Evolutionary conservation across 2,113 vertebrate species (phyloP), one percentile per base, ranked within the genome.

Genomic region (Ancistrus triradiatus): DNA sequence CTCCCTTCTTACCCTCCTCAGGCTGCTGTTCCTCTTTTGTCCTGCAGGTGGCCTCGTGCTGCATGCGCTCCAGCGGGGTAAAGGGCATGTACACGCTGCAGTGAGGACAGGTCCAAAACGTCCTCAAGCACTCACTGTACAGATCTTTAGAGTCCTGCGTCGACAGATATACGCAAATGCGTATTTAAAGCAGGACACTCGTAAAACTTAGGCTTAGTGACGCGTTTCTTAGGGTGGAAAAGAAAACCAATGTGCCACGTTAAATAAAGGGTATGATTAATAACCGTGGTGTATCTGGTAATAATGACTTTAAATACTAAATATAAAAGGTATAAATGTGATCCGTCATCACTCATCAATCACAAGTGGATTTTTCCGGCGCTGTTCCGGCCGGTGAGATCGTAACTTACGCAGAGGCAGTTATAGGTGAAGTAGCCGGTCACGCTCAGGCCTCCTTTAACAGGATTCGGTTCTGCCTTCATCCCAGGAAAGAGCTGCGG

Each of bases 101-200:
- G 76, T 77, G 81, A 0, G 93, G 90, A 68, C 95, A 98, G 15
- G 77, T 91, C 95, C 95, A 98, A 84, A 98, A 97, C 8, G 79
- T 87, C 7, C 93, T 87, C 18, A 98, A 80, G 60, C 95, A 98
- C 53, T 93, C 91, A 0, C 88, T 90, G 77, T 95, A 98, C 17
- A 98, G 86, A 31, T 95, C 91, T 0, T 70, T 72, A 1, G 92
- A 90, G 2, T 82, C 87, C 95, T 97, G 77, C 0, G 0, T 17
- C 38, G 21, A 31, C 27, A 31, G 7, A 31, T 4, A n/a, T n/a
- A n/a, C n/a, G n/a, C n/a, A n/a, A n/a, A n/a, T n/a, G n/a, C n/a
- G n/a, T n/a, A n/a, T n/a, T n/a, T n/a, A n/a, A n/a, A n/a, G n/a
- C n/a, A n/a, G n/a, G n/a, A n/a, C n/a, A n/a, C n/a, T n/a, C n/a